These are phyloP conservation scores for Paracentrotus lividus DNA, from an alignment of 53 echinoderm and acorn worm species.

Conservation along the genomic window DNA sequence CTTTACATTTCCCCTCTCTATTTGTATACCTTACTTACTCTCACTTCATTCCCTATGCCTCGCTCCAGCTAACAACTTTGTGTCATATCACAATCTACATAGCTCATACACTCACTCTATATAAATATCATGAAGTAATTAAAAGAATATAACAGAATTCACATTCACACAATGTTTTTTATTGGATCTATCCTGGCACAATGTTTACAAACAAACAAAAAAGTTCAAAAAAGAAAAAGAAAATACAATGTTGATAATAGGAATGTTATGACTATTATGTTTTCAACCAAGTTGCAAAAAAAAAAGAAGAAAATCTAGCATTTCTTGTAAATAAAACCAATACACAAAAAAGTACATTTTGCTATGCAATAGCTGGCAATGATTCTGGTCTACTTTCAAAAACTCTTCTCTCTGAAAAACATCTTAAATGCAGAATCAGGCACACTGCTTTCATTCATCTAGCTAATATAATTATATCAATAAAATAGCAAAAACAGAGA, in stretches of 20 bases:
- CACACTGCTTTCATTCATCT: neutral
- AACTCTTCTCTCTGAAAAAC: neutral
- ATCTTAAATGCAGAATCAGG: neutral
- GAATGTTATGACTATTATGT: slow-evolving; percentile 47
- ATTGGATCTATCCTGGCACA: slow-evolving; percentile 67
- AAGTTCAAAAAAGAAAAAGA: neutral
- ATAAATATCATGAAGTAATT: neutral
- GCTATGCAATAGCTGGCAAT: slow-evolving; percentile 27
- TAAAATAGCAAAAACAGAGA: slow-evolving; percentile 10
- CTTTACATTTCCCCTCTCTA: neutral
- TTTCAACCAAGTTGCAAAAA: slow-evolving; percentile 20
- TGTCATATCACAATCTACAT: neutral
- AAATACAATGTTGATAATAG: slow-evolving; percentile 10
- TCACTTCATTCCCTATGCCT: neutral
- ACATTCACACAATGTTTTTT: slow-evolving; percentile 67
- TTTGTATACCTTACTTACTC: neutral
- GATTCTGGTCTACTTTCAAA: neutral
- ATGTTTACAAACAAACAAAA: slow-evolving; percentile 42
- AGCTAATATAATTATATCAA: slow-evolving; percentile 12
- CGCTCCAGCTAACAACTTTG: neutral
- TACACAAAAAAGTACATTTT: too few species aligned
- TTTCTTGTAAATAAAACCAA: neutral
- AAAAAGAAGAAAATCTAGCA: slow-evolving; percentile 31
- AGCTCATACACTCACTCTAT: neutral
- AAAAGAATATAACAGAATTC: neutral